A percentile compares a stretch with the other conserved stretches of the same genome.
These are phyloP conservation scores for Thymelicus lineola DNA, from an alignment of 2,888 invertebrate genomes.

Conservation along the genomic window DNA sequence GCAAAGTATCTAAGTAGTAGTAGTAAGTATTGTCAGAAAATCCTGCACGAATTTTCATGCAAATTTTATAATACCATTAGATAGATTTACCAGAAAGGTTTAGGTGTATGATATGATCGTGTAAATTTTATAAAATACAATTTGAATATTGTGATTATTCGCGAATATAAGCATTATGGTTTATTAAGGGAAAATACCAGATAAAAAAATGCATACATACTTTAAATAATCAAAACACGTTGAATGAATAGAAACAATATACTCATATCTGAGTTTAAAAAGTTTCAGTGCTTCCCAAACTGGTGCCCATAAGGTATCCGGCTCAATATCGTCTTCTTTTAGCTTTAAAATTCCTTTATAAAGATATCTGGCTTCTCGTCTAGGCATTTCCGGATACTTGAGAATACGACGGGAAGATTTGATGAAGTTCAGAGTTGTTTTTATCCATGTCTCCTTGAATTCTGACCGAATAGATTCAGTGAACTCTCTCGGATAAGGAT, in stretches of 20 bases:
- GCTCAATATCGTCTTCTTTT: slow-evolving; percentile 42
- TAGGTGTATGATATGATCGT: too few species aligned
- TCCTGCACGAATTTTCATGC: too few species aligned
- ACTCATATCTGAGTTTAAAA: slow-evolving; percentile 42
- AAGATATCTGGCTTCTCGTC: slow-evolving; percentile 49
- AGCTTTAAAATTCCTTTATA: slow-evolving; percentile 45
- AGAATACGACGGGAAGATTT: slow-evolving; percentile 45
- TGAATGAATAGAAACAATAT: slow-evolving; percentile 25
- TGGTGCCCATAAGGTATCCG: slow-evolving; percentile 48
- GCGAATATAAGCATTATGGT: too few species aligned
- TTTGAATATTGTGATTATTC: too few species aligned
- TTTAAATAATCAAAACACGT: not conserved
- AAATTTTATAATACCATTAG: too few species aligned
- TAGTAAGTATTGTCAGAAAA: too few species aligned
- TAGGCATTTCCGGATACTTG: slow-evolving; percentile 53
- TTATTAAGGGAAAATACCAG: too few species aligned
- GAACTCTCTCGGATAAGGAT: not conserved
- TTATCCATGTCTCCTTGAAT: slow-evolving; percentile 53
- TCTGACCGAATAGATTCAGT: not conserved
- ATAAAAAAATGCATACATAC: not conserved
- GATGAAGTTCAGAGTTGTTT: slow-evolving; percentile 55
- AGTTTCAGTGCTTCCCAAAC: slow-evolving; percentile 53
- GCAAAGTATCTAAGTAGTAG: too few species aligned
- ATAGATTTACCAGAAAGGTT: too few species aligned
- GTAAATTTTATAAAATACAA: too few species aligned